Conservation (phyloP, 2,113 vertebrate species). For the Pterophyllum scalare region DNA sequence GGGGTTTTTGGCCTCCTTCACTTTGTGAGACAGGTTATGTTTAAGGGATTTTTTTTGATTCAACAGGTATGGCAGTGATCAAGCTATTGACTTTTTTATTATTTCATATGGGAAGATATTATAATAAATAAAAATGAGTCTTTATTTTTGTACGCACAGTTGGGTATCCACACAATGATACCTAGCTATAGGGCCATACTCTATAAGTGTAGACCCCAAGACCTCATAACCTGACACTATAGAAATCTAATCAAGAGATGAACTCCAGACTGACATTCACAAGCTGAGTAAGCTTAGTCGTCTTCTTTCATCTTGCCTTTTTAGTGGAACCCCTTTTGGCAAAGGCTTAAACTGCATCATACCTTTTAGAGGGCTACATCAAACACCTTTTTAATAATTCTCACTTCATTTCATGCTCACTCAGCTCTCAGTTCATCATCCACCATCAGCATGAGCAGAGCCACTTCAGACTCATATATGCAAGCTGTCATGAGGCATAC, state of each 20-base stretch:
- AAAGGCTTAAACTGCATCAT: slow-evolving; percentile 49
- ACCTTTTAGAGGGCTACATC: slow-evolving; percentile 57
- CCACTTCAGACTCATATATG: slow-evolving; percentile 62
- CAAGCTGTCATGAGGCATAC: slow-evolving; percentile 55
- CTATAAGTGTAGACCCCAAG: not conserved
- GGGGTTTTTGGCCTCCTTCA: not conserved
- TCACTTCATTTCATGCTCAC: slow-evolving; percentile 60
- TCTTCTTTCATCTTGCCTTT: slow-evolving; percentile 55
- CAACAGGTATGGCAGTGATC: not conserved
- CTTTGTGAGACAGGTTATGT: not conserved
- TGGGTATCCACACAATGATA: not conserved
- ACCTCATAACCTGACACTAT: slow-evolving; percentile 20
- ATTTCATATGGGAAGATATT: too few species aligned
- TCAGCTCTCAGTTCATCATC: slow-evolving; percentile 65
- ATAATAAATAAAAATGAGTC: too few species aligned
- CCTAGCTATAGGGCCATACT: not conserved
- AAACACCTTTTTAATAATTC: slow-evolving; percentile 66
- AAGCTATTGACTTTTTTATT: not conserved
- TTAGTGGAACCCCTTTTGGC: slow-evolving; percentile 38
- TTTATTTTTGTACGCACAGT: not conserved
- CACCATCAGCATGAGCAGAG: slow-evolving; percentile 47
- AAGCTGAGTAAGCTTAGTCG: slow-evolving; percentile 24
- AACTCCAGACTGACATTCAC: slow-evolving; percentile 35
- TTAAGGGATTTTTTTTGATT: not conserved
- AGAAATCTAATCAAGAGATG: slow-evolving; percentile 44